Conservation (phyloP, 2,888 invertebrate genomes). For the Eupithecia vulgata region DNA sequence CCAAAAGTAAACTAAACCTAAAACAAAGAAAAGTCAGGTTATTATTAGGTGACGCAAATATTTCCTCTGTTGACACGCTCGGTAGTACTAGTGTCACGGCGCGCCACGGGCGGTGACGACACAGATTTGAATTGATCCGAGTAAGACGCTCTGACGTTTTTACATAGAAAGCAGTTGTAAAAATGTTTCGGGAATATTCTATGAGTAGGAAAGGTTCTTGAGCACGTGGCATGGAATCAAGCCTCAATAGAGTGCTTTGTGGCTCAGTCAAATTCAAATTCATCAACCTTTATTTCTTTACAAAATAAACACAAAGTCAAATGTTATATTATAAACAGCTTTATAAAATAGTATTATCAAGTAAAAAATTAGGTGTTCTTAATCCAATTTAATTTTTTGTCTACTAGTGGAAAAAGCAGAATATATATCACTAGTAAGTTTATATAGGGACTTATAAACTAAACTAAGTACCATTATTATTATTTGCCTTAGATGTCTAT, state of each 20-base stretch:
- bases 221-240: not conserved
- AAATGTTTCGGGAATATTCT: not conserved
- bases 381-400: no score
- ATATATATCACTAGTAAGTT: no score
- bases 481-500: no score
- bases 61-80: conserved; percentile 51
- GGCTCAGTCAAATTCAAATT: no score
- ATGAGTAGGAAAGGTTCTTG: not conserved
- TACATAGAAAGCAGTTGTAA: conserved; percentile 12
- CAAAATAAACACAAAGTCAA: no score
- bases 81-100: conserved; percentile 47
- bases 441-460: no score
- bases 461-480: no score
- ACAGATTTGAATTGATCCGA: conserved; percentile 74
- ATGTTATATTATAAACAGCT: no score
- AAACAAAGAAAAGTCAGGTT: conserved; percentile 40
- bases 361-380: no score
- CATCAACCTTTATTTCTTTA: no score
- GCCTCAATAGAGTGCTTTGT: not conserved
- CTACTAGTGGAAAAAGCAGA: no score
- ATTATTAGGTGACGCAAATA: conserved; percentile 40
- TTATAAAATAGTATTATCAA: no score
- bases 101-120: conserved; percentile 60
- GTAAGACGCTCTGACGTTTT: conserved; percentile 55
- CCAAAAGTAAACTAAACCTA: conserved; percentile 18